Base-by-base conservation (phyloP, 2,113 vertebrate genomes). In the Oreochromis spilurus region DNA sequence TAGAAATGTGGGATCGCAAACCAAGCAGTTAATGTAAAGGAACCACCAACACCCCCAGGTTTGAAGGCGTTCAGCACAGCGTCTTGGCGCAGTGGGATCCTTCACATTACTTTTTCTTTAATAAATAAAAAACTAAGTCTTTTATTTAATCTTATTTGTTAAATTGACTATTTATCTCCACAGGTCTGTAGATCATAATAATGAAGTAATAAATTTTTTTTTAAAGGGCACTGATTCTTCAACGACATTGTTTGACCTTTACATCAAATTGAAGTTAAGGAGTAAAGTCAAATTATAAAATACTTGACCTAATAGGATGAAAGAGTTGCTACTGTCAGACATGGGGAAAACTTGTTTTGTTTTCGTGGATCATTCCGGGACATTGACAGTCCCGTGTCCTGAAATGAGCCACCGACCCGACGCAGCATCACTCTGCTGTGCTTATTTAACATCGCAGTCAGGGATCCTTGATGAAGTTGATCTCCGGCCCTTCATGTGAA, bases 381-480 rank as follows among this genome's bases (percentile, higher is more conserved):
- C 86, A 12, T 53, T 14, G 55, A 4, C n/a, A 13, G n/a, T 24
- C 31, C 45, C 1, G 12, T 54, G n/a, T 84, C 84, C 55, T 86
- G 13, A 87, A 87, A 62, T 2, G 75, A 79, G 53, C 67, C 60
- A 5, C 10, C 2, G 2, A 11, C 9, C 21, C 10, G 80, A 62
- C 29, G 17, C 19, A 2, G 2, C 34, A 24, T 84, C 82, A 3
- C 67, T 65, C 29, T 7, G 2, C 72, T 83, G 86, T 86, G 89
- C 92, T 85, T 9, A 29, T 85, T 90, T 89, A 26, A 79, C 85
- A 72, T 75, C 80, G 1, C 85, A 75, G 83, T 29, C 53, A 53
- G 80, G 62, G 65, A 58, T 29, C 82, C 54, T 85, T n/a, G 75
- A 79, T 84, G 84, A 81, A 89, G 50, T 3, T 75, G 80, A 81